Base-by-base conservation (phyloP, 2,888 invertebrate species). In the Lasioglossum morio region DNA sequence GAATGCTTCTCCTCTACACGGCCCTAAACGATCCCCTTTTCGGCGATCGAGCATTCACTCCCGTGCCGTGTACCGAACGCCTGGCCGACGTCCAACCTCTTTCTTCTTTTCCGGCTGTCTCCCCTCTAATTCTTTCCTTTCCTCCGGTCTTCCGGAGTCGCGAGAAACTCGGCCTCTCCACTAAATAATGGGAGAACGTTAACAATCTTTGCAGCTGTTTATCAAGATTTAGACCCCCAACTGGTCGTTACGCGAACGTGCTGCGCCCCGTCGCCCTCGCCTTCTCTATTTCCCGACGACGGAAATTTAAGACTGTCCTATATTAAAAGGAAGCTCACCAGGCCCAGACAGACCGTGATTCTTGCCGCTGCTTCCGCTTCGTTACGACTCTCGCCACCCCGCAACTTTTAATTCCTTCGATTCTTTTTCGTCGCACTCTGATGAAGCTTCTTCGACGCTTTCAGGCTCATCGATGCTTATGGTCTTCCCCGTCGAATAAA, bases 201-300 rank as follows among this genome's bases (percentile, higher is more conserved):
- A 88, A 90, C 91, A 85, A 91, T 91, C 91, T 89, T 89, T 81
- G 74, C 88, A 77, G 85, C 91, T 87, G 91, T 91, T 91, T 89
- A 91, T 91, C 91, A 91, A 88, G 91, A 89, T 91, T 89, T 91
- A 89, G 79, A 89, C 82, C 79, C 79, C 79, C 72, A 72, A 43
- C 69, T 73, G 82, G 74, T 82, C 87, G 89, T 88, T 85, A 74
- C 63, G 69, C n/a, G 76, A 74, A 79, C 78, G 77, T 48, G 60
- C 66, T 69, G 23, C 37, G 23, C 37, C 37, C 34, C 34, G 23
- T 23, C 37, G 48, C 60, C 60, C 23, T 72, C 60, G 27, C 60
- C 60, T 72, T 66, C 82, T 4, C 76, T 60, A 73, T 53, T 57
- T 73, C 46, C 78, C 69, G 14, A n/a, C 46, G 77, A 70, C 72